phyloP scores from a whole-genome alignment of 2,888 invertebrate genomes.

The Lasioglossum leucozonium region DNA sequence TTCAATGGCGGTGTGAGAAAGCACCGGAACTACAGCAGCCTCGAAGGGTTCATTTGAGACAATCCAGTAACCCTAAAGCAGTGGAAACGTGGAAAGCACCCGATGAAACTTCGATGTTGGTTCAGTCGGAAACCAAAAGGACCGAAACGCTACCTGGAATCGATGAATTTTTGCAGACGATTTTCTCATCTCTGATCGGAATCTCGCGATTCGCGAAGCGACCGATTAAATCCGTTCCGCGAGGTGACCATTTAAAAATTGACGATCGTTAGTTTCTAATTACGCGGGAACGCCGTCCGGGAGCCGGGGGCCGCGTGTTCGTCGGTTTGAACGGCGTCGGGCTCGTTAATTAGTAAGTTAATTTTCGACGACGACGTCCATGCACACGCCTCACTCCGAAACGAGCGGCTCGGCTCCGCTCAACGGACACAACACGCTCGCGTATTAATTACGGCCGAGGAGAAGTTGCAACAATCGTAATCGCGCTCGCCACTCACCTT shows the following conservation, averaged over 20 bases:
- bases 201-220: too few species aligned
- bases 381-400: conserved; percentile 14
- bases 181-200: background rate
- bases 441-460: conserved; percentile 74
- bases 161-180: background rate
- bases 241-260: conserved; percentile 45
- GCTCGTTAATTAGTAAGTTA: conserved; percentile 66
- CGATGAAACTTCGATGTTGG: background rate
- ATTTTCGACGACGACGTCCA: conserved; percentile 43
- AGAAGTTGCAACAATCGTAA: conserved; percentile 66
- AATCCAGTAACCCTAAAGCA: background rate
- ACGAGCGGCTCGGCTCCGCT: background rate
- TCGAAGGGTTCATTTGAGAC: background rate
- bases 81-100: too few species aligned
- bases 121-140: too few species aligned
- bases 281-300: conserved; percentile 10
- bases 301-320: conserved; percentile 28
- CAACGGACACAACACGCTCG: conserved; percentile 44
- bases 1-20: background rate
- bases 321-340: conserved; percentile 25
- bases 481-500: conserved; percentile 74
- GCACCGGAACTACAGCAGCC: background rate
- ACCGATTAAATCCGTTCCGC: conserved; percentile 42
- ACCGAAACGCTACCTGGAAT: background rate
- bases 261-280: conserved; percentile 58